Percentiles rank a stretch among this genome's conserved stretches.
Conservation (phyloP, 2,113 vertebrate species). For the Hyperopisus bebe region DNA sequence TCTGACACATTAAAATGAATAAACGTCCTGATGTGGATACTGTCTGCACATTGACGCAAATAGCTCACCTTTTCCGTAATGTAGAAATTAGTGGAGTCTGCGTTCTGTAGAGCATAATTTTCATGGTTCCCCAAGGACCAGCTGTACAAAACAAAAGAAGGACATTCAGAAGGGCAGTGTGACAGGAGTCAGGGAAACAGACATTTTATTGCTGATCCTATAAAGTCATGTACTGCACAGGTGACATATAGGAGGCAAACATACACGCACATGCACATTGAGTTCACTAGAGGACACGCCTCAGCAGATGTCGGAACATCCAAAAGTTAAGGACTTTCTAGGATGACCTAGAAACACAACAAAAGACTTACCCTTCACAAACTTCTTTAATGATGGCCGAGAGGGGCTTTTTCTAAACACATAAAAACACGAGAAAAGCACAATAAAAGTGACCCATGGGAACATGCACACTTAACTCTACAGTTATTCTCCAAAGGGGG, state of each 20-base stretch:
- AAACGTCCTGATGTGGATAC: neutral
- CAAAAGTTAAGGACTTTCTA: neutral
- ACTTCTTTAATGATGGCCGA: conserved; percentile 97
- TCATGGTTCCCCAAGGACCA: conserved; percentile 89
- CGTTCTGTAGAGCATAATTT: conserved; percentile 84
- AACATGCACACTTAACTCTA: neutral
- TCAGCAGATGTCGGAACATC: neutral
- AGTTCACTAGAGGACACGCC: neutral
- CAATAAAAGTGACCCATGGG: conserved; percentile 24
- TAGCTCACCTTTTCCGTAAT: conserved; percentile 89
- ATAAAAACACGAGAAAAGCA: conserved; percentile 40
- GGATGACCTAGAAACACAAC: neutral
- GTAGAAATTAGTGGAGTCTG: conserved; percentile 88
- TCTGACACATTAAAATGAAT: neutral
- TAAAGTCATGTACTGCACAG: neutral
- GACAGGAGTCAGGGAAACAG: neutral
- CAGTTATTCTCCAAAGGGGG: neutral
- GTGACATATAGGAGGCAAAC: neutral
- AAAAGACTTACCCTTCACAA: conserved; percentile 85
- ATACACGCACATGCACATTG: neutral
- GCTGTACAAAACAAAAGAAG: conserved; percentile 51
- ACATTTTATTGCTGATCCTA: neutral
- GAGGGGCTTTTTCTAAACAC: conserved; percentile 88
- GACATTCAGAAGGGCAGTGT: neutral
- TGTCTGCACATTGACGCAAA: neutral